Base-by-base conservation (phyloP, 2,888 invertebrate genomes). In the Opisthograptis luteolata region DNA sequence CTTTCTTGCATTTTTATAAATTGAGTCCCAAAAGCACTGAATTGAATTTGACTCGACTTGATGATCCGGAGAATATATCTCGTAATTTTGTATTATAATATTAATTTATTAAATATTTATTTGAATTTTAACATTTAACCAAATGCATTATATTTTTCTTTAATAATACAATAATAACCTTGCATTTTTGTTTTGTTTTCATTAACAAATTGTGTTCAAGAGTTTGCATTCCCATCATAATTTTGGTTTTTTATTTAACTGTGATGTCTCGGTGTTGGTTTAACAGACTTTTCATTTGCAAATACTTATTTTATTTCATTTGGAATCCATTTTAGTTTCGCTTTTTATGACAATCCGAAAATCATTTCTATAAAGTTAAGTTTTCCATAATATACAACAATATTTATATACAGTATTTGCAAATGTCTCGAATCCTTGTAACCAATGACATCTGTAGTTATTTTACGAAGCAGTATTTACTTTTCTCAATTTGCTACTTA, bases 201-300 rank as follows among this genome's bases (percentile, higher is more conserved):
- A 45, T 56, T 60, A 56, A 60, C 55, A 51, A 47, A 28, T 45
- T 46, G 41, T 25, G n/a, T 47, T 48, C 17, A 30, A 48, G 51
- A 55, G 47, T 57, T 60, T 60, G 58, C 59, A 58, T 60, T 54
- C 44, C 57, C 55, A 55, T 40, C 15, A 58, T 32, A 47, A 10
- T 25, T 10, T 10, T 8, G 3, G 4, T 55, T 60, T 42, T 56
- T 57, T 48, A 50, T 53, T 76, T 79, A 81, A 82, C 79, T 81
- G 74, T 81, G 81, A 86, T 84, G 84, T 85, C 77, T 73, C 73
- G 86, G 86, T 85, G 84, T 77, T 70, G 87, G 88, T 81, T 74
- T 81, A 84, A 81, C 75, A 54, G 45, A 56, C 30, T 58, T 66
- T 64, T 81, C 75, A 81, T 86, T 83, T 85, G 83, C 84, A 84